phyloP scores from a whole-genome alignment of 2,888 invertebrate species.

The Drosophila putrida region DNA sequence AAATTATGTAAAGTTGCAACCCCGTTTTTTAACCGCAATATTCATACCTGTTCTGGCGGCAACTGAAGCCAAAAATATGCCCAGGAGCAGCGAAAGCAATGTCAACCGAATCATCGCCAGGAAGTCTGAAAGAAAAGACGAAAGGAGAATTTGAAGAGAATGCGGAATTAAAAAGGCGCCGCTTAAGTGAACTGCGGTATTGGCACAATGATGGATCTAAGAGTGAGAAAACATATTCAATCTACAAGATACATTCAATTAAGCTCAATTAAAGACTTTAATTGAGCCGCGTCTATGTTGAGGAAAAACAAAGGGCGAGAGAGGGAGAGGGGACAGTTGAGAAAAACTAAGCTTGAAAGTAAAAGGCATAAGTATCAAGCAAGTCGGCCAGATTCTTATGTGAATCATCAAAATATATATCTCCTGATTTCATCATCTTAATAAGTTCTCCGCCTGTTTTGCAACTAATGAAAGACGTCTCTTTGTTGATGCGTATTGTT shows the following conservation, averaged over 20 bases:
- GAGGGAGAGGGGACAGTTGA: conserved; percentile 54
- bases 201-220: conserved; percentile 7
- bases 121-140: background rate
- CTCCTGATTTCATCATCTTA: conserved; percentile 1
- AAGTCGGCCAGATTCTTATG: conserved; percentile 1
- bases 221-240: conserved; percentile 18
- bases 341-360: conserved; percentile 11
- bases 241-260: conserved; percentile 61
- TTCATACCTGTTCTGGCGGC: conserved; percentile 77
- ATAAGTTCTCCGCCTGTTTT: background rate
- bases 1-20: conserved; percentile 22
- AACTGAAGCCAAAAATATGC: conserved; percentile 74
- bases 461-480: conserved; percentile 12
- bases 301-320: conserved; percentile 31
- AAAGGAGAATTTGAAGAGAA: conserved; percentile 4
- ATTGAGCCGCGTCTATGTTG: conserved; percentile 44
- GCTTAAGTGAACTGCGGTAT: conserved; percentile 39
- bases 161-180: conserved; percentile 26
- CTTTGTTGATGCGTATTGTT: conserved; percentile 13
- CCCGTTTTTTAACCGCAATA: conserved; percentile 38
- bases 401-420: conserved; percentile 14
- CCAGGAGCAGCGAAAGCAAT: conserved; percentile 45
- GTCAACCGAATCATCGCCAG: conserved; percentile 13
- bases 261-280: conserved; percentile 61
- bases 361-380: conserved; percentile 9